phyloP scores from a whole-genome alignment of 1,140 invertebrate genomes.

The Sminthurinus signatus region DNA sequence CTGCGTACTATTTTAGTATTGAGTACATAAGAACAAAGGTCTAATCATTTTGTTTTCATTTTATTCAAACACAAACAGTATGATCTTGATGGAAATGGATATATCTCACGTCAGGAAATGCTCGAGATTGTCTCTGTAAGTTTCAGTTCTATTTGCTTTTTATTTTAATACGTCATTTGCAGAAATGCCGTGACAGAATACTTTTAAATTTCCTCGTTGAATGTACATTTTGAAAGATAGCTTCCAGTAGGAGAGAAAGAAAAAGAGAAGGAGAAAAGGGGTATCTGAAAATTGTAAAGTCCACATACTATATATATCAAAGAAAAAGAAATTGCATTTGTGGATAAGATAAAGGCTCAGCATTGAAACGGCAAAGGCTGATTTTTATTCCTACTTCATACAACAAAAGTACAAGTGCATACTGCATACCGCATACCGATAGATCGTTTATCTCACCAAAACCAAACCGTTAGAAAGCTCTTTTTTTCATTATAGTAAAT shows the following conservation, averaged over 20 bases:
- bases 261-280: not conserved
- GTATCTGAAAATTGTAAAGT: not conserved
- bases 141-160: conserved; percentile 42
- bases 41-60: not conserved
- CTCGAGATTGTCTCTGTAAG: conserved; percentile 90
- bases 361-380: no score
- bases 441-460: no score
- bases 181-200: not conserved
- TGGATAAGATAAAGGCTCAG: no score
- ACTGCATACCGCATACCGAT: no score
- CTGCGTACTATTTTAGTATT: no score
- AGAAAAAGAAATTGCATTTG: no score
- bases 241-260: not conserved
- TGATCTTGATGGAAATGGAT: conserved; percentile 44
- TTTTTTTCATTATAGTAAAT: no score
- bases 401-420: no score
- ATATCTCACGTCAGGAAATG: conserved; percentile 92
- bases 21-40: conserved; percentile 68
- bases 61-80: not conserved
- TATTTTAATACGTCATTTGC: not conserved
- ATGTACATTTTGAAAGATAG: not conserved
- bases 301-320: no score
- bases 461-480: no score
- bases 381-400: no score
- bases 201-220: not conserved